These are phyloP conservation scores for Plectus sambesii DNA, from an alignment of 1,140 invertebrate species.

Conservation along the genomic window DNA sequence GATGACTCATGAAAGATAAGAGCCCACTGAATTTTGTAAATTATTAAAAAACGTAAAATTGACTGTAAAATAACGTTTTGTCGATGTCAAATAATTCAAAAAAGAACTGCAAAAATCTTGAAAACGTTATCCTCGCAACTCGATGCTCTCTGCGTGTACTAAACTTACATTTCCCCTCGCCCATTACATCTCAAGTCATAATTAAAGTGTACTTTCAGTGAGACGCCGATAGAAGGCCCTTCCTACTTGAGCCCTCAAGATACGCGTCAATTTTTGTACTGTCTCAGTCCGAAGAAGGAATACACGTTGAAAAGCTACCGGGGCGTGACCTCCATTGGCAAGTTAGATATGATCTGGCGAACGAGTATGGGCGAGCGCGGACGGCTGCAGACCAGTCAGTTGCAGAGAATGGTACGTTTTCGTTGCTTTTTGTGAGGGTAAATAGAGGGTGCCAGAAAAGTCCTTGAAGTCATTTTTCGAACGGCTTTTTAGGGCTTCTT, in stretches of 20 bases:
- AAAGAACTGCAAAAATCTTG: no score
- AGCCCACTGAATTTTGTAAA: no score
- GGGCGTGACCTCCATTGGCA: slow-evolving; percentile 73
- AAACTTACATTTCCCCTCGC: background rate
- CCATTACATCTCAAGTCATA: slow-evolving; percentile 3
- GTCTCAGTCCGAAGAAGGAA: slow-evolving; percentile 62
- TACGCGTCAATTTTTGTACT: slow-evolving; percentile 80
- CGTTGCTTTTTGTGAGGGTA: no score
- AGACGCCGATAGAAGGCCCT: slow-evolving; percentile 69
- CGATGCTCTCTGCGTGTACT: slow-evolving; percentile 1
- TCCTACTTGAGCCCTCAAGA: slow-evolving; percentile 60
- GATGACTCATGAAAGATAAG: slow-evolving; percentile 29
- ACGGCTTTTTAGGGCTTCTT: no score
- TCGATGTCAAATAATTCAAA: no score
- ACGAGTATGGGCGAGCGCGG: slow-evolving; percentile 87
- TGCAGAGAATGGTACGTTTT: slow-evolving; percentile 66
- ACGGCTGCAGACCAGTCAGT: slow-evolving; percentile 81
- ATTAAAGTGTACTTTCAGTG: slow-evolving; percentile 22
- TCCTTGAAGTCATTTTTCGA: no score
- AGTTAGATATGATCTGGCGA: slow-evolving; percentile 92
- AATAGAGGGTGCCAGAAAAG: no score
- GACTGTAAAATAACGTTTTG: no score
- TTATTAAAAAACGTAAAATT: no score
- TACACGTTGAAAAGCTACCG: slow-evolving; percentile 12
- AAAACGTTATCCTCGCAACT: no score